Base-by-base conservation (phyloP, 2,797 vertebrate species). In the Rachycentron canadum region DNA sequence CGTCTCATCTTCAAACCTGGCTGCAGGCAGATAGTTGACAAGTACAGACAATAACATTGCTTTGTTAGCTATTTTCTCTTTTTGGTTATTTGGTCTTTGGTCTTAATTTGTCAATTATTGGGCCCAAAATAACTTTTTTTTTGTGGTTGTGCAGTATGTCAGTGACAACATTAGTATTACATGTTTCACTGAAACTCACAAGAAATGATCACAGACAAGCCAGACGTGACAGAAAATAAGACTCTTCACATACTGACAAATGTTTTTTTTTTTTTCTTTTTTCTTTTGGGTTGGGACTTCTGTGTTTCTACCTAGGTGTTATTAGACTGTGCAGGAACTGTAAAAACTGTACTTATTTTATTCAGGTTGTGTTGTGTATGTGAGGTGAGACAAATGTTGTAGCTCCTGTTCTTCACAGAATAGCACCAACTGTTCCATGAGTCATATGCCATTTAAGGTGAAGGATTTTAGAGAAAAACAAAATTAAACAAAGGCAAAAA, bases 71-170 rank as follows among this genome's bases (percentile, higher is more conserved):
- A 13, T 70, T 67, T 62, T 58, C 41, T 66, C 65, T 73, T 70
- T 61, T 73, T 78, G 64, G 62, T 79, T 75, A 62, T 81, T 79
- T 86, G 80, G 79, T 92, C 82, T 90, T 91, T 89, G 88, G 78
- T 90, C 86, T 88, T 92, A 88, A 90, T 92, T 91, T 91, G 87
- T 86, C 86, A 86, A 84, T 86, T 89, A 86, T 55, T 59, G 81
- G 26, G 83, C 88, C 79, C 43, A 88, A 93, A 93, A 92, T 93
- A 91, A 89, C 87, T 85, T 59, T 67, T 72, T 75, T 65, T 76
- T 76, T 80, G 75, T 74, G 68, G 66, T 30, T 69, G 26, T 76
- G 69, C 74, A 59, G 80, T 71, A 80, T 86, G 80, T 89, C 80
- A 87, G 69, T 82, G 88, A 90, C 87, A 88, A 90, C 83, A 88